A percentile compares a stretch with the other conserved stretches of the same genome.
Evolutionary conservation across 2,888 invertebrate genomes (phyloP).

Genomic region (Megamerina dolium): DNA sequence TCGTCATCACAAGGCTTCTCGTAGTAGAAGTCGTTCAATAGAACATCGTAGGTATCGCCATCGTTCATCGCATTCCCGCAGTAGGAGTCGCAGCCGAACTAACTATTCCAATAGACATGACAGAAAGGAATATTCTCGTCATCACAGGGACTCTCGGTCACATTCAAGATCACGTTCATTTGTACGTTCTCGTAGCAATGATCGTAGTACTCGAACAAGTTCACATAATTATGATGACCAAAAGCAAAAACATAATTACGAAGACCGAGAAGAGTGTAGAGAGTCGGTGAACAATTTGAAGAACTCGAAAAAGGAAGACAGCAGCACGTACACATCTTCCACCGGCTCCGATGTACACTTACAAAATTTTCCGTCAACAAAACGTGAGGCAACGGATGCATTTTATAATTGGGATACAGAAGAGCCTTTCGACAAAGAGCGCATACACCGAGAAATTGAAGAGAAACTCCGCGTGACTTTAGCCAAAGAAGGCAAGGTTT

Average conservation of each 20-base stretch:
- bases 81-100: slow-evolving; percentile 16
- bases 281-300: slow-evolving; percentile 8
- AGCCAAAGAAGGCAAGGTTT: slow-evolving; percentile 47
- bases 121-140: slow-evolving; percentile 14
- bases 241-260: background rate
- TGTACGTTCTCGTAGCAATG: slow-evolving; percentile 7
- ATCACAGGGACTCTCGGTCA: slow-evolving; percentile 17
- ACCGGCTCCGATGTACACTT: slow-evolving; percentile 19
- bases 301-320: slow-evolving; percentile 14
- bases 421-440: slow-evolving; percentile 46
- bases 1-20: slow-evolving; percentile 17
- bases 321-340: slow-evolving; percentile 5
- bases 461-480: slow-evolving; percentile 44
- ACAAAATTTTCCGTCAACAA: slow-evolving; percentile 18
- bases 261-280: background rate
- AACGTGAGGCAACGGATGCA: slow-evolving; percentile 25
- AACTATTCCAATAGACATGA: slow-evolving; percentile 14
- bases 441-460: slow-evolving; percentile 48
- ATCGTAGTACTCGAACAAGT: background rate
- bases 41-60: slow-evolving; percentile 14
- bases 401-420: slow-evolving; percentile 39
- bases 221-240: slow-evolving; percentile 1
- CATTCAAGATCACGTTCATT: slow-evolving; percentile 18
- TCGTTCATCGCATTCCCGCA: slow-evolving; percentile 16
- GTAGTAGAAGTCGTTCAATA: slow-evolving; percentile 20